phyloP scores from a whole-genome alignment of 2,113 vertebrate genomes.

The Grammomys surdaster region DNA sequence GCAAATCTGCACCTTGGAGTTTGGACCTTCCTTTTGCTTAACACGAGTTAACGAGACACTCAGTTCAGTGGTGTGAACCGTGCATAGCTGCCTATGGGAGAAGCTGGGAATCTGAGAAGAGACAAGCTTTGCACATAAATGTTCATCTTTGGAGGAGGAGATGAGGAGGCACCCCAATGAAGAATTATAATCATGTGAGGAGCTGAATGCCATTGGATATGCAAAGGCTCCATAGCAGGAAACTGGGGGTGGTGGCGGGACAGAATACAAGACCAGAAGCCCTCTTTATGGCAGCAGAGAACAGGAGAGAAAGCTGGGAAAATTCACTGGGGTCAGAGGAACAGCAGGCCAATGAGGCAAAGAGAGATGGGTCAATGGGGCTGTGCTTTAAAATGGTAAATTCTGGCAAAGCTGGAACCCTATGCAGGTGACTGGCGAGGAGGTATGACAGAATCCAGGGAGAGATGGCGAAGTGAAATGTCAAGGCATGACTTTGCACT shows the following conservation, averaged over 20 bases:
- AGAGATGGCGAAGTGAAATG: not conserved
- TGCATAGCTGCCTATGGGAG: rapidly evolving
- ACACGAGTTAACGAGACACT: too few species aligned
- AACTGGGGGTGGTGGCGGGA: too few species aligned
- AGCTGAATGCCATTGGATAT: rapidly evolving
- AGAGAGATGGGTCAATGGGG: rapidly evolving
- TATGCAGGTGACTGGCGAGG: not conserved
- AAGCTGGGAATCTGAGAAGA: not conserved
- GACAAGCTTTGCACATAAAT: rapidly evolving
- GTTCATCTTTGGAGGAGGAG: not conserved
- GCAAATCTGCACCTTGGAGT: too few species aligned
- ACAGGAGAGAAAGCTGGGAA: not conserved
- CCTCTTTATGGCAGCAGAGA: rapidly evolving
- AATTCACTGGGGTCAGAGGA: not conserved
- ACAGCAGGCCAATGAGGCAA: too few species aligned
- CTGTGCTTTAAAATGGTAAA: not conserved
- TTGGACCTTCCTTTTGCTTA: not conserved
- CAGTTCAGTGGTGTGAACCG: rapidly evolving
- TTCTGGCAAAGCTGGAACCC: not conserved
- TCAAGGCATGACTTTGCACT: not conserved
- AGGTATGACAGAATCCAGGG: rapidly evolving
- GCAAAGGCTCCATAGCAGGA: not conserved
- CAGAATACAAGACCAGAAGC: rapidly evolving
- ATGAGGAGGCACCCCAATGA: rapidly evolving
- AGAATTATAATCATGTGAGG: not conserved